Percentiles rank a stretch among this genome's conserved stretches.
Evolutionary conservation across 2,888 invertebrate genomes (phyloP).

Genomic region (Polymixis lichenea): DNA sequence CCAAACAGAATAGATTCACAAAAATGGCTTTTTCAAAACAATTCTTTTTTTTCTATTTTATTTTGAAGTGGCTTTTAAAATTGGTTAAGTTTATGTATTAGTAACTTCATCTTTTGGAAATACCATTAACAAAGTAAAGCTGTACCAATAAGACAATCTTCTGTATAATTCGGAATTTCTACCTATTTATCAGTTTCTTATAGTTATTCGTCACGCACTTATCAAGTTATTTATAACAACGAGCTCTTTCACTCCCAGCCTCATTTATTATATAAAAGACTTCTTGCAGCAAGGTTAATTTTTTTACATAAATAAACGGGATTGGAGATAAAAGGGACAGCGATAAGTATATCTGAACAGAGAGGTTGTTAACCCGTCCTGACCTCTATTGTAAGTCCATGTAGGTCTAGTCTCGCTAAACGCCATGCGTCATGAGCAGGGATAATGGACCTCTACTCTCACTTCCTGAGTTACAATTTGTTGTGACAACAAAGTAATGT

Average conservation of each 20-base stretch:
- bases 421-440: conserved; percentile 39
- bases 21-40: neutral
- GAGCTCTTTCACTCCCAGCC: conserved; percentile 3
- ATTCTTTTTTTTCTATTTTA: too few species aligned
- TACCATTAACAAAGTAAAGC: neutral
- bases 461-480: conserved; percentile 50
- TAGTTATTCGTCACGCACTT: neutral
- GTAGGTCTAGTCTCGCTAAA: conserved; percentile 28
- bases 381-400: conserved; percentile 26
- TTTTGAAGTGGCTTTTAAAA: neutral
- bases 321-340: conserved; percentile 37
- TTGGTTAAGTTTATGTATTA: neutral
- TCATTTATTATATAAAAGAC: conserved; percentile 33
- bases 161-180: neutral
- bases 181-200: neutral
- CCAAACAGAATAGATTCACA: neutral
- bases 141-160: neutral
- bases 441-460: conserved; percentile 54
- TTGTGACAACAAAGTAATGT: conserved; percentile 51
- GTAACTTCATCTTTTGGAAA: neutral
- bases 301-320: conserved; percentile 38
- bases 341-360: conserved; percentile 41
- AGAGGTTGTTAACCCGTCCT: conserved; percentile 35
- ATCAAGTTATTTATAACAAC: conserved; percentile 36
- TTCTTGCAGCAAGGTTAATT: conserved; percentile 44